Evolutionary conservation across 2,113 vertebrate genomes (phyloP).

Genomic region (Hippopotamus amphibius): DNA sequence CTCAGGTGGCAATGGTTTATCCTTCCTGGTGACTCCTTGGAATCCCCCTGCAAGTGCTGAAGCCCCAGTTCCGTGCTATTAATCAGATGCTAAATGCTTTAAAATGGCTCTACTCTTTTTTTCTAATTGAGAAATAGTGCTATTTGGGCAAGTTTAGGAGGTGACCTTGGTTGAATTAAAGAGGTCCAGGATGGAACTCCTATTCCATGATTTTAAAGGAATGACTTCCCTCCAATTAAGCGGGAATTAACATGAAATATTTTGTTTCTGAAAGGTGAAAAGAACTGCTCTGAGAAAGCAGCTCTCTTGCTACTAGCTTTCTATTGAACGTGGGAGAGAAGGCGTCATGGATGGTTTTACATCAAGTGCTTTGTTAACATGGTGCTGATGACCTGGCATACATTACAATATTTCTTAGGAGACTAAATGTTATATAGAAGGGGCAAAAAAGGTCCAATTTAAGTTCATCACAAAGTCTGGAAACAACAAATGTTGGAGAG

Average conservation of each 20-base stretch:
- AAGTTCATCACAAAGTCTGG: neutral
- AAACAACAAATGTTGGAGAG: too few species aligned
- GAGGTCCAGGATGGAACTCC: constrained; percentile 65
- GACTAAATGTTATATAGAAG: neutral
- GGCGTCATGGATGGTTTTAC: neutral
- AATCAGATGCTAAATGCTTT: constrained; percentile 79
- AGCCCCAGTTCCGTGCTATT: constrained; percentile 73
- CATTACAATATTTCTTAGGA: constrained; percentile 24
- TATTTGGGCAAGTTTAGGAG: constrained; percentile 76
- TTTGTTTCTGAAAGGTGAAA: constrained; percentile 77
- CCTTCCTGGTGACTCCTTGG: constrained; percentile 61
- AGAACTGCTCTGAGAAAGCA: constrained; percentile 64
- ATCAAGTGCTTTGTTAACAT: constrained; percentile 27
- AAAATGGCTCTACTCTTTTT: constrained; percentile 65
- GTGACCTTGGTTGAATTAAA: constrained; percentile 78
- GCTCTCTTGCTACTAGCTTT: constrained; percentile 41
- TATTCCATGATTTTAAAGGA: constrained; percentile 72
- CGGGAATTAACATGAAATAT: constrained; percentile 74
- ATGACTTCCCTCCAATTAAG: constrained; percentile 72
- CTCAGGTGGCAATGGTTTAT: constrained; percentile 70
- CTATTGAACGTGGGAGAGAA: constrained; percentile 53
- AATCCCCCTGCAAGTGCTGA: constrained; percentile 58
- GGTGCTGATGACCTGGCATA: neutral
- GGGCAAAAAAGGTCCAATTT: constrained; percentile 6
- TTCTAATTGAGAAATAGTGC: constrained; percentile 80